Base-by-base conservation (phyloP, 2,113 vertebrate genomes). In the Cynocephalus volans region DNA sequence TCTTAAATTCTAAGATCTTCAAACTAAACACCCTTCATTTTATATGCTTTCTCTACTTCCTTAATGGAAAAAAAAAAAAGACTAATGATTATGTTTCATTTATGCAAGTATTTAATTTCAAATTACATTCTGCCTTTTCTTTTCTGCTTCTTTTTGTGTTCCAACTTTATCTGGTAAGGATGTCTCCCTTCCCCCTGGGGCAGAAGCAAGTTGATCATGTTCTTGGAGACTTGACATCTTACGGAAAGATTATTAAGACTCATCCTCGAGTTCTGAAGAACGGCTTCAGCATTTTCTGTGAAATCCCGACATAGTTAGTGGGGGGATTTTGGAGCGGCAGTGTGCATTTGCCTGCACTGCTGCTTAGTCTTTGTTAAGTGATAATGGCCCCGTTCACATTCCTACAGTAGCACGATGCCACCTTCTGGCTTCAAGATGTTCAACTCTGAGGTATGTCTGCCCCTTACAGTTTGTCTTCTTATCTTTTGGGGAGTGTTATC, bases 61-160 rank as follows among this genome's bases (percentile, higher is more conserved):
- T 62, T 17, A 77, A 54, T 72, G 60, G 23, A 70, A 97, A n/a
- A n/a, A n/a, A n/a, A n/a, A 95, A 73, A 48, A 60, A 64, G 18
- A 31, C 0, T 50, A 77, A 54, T 24, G 18, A 12, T 91, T 86
- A 82, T 95, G 93, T 69, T 83, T 85, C 88, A 69, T 94, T 97
- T 93, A 96, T 97, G 76, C 84, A 88, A 97, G 97, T 86, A 93
- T 48, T 88, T 77, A 15, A 79, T 90, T 76, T 97, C 84, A 1
- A 31, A 0, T 97, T 64, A 41, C 87, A 56, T 8, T 0, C 0
- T 23, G 8, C 15, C 24, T 58, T 60, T 67, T 70, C 9, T 88
- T 79, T 72, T 65, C 64, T 50, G 31, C 3, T 70, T 58, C 28
- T 88, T 80, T 87, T 88, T 21, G 26, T 81, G 8, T 31, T 73